Evolutionary conservation across 2,797 vertebrate species (phyloP).

Genomic region (Clamator glandarius): DNA sequence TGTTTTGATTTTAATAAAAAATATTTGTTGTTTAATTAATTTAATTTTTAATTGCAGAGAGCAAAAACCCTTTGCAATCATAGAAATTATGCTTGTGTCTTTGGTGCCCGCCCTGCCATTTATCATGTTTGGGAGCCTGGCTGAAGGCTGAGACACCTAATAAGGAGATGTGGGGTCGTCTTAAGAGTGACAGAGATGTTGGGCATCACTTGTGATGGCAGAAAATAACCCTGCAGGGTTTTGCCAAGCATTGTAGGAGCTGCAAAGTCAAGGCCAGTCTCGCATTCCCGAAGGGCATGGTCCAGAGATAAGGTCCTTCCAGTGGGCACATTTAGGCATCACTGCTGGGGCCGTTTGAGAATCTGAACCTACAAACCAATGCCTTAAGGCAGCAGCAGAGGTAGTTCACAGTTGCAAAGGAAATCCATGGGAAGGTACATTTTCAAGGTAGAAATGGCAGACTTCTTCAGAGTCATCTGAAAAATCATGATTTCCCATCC

Average conservation of each 20-base stretch:
- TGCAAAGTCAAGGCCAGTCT: neutral
- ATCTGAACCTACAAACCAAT: neutral
- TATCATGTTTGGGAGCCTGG: neutral
- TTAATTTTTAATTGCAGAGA: neutral
- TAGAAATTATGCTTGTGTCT: neutral
- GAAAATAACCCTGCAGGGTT: neutral
- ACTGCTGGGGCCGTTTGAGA: fast-evolving
- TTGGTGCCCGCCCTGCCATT: neutral
- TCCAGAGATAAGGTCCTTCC: neutral
- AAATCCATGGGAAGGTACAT: neutral
- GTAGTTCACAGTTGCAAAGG: neutral
- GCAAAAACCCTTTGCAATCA: neutral
- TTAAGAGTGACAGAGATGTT: neutral
- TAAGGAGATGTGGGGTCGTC: neutral
- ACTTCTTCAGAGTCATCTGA: neutral
- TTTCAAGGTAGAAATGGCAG: neutral
- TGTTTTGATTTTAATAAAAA: neutral
- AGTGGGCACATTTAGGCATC: neutral
- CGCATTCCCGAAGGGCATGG: neutral
- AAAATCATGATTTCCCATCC: neutral
- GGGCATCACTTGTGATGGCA: neutral
- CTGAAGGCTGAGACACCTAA: neutral
- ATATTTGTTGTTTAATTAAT: neutral
- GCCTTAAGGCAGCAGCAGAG: neutral
- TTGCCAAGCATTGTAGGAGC: neutral